phyloP scores from a whole-genome alignment of 1,140 invertebrate genomes.

The Eupeodes corollae region DNA sequence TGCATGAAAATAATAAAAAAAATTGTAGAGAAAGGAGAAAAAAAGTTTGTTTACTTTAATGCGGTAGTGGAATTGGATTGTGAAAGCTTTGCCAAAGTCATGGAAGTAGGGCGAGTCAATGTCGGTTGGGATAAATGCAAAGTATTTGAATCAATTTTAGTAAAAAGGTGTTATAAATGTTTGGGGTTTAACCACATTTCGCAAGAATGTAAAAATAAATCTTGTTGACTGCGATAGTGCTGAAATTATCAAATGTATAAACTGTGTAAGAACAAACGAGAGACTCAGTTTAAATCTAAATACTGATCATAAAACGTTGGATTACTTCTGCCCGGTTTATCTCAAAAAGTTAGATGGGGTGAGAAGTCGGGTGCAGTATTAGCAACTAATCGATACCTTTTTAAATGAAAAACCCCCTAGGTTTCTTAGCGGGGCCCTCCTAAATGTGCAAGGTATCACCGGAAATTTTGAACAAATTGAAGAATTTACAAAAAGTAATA shows the following conservation, averaged over 20 bases:
- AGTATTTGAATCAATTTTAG: not conserved
- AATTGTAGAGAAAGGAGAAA: no score
- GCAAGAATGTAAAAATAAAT: not conserved
- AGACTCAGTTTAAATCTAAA: not conserved
- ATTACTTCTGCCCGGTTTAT: not conserved
- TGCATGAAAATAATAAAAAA: no score
- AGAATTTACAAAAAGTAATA: conserved; percentile 2
- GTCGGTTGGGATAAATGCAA: no score
- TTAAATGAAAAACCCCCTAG: not conserved
- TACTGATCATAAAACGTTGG: not conserved
- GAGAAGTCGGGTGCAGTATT: not conserved
- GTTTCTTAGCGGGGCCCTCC: not conserved
- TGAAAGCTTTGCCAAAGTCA: no score
- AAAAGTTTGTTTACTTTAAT: no score
- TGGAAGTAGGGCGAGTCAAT: no score
- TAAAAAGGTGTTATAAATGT: conserved; percentile 1
- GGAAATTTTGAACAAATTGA: conserved; percentile 6
- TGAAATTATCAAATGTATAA: conserved; percentile 1
- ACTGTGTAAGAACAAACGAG: conserved; percentile 3
- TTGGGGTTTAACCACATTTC: not conserved
- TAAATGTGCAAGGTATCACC: conserved; percentile 4
- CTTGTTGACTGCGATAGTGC: not conserved
- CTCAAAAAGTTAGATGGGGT: not conserved
- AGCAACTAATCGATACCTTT: not conserved
- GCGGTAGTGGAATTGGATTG: no score